Evolutionary conservation across 92 coral and sea anemone species (phyloP).

Genomic region (Bergia sp.): DNA sequence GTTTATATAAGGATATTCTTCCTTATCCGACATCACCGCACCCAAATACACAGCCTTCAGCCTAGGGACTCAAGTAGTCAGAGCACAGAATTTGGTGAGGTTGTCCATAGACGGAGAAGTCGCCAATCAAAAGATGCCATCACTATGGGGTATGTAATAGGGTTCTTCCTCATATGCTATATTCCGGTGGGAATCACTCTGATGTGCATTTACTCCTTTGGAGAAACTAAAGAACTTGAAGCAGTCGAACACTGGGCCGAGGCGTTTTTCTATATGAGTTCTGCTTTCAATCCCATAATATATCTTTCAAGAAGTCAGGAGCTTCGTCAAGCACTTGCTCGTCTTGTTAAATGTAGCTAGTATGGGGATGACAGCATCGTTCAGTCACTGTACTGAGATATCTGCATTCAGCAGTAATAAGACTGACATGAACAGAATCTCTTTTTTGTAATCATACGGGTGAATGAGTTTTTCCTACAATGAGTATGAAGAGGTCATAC

Average conservation of each 20-base stretch:
- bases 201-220: not conserved
- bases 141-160: not conserved
- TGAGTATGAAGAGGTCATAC: no score
- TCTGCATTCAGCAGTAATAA: no score
- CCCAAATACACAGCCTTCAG: not conserved
- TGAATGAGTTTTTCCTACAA: no score
- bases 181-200: not conserved
- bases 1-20: not conserved
- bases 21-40: not conserved
- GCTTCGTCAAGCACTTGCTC: not conserved
- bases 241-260: slow-evolving; percentile 7
- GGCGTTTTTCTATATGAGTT: slow-evolving; percentile 9
- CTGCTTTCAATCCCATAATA: slow-evolving; percentile 3
- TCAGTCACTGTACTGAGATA: not conserved
- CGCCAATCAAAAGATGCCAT: not conserved
- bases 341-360: not conserved
- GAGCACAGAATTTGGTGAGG: not conserved
- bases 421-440: no score
- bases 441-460: no score
- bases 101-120: not conserved
- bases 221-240: not conserved
- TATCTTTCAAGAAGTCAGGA: not conserved
- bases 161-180: not conserved
- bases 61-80: not conserved
- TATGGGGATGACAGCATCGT: not conserved